Evolutionary conservation across 2,797 vertebrate species (phyloP).

Genomic region (Eutrigla gurnardus): DNA sequence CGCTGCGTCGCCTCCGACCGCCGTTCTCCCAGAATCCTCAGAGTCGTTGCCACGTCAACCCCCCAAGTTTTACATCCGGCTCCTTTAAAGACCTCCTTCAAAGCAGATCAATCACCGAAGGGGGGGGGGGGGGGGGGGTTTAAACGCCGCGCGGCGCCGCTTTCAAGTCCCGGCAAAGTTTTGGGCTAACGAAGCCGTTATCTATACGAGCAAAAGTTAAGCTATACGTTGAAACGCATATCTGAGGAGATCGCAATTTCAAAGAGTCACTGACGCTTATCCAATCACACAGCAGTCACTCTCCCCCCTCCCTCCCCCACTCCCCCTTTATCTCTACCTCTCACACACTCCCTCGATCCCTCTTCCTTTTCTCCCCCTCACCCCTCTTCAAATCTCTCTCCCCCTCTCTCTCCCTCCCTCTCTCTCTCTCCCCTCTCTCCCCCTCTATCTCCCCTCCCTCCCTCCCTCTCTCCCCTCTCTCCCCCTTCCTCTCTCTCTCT

Average conservation of each 20-base stretch:
- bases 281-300: slow-evolving; percentile 73
- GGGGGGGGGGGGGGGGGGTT: neutral
- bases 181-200: slow-evolving; percentile 66
- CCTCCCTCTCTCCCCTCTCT: slow-evolving; percentile 41
- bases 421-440: neutral
- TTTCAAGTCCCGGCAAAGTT: slow-evolving; percentile 68
- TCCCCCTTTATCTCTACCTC: slow-evolving; percentile 42
- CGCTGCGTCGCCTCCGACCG: slow-evolving; percentile 34
- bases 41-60: slow-evolving; percentile 38
- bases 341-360: slow-evolving; percentile 67
- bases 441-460: slow-evolving; percentile 66
- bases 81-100: slow-evolving; percentile 41
- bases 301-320: slow-evolving; percentile 3
- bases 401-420: slow-evolving; percentile 17
- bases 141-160: slow-evolving; percentile 31
- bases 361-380: slow-evolving; percentile 21
- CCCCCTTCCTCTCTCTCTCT: neutral
- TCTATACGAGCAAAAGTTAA: slow-evolving; percentile 68
- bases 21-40: neutral
- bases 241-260: slow-evolving; percentile 75
- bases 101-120: slow-evolving; percentile 57
- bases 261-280: slow-evolving; percentile 80
- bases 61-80: slow-evolving; percentile 32
- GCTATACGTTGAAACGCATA: slow-evolving; percentile 70
- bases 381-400: neutral